Conservation (phyloP, 2,797 vertebrate species). For the Sternarchorhynchus goeldii region DNA sequence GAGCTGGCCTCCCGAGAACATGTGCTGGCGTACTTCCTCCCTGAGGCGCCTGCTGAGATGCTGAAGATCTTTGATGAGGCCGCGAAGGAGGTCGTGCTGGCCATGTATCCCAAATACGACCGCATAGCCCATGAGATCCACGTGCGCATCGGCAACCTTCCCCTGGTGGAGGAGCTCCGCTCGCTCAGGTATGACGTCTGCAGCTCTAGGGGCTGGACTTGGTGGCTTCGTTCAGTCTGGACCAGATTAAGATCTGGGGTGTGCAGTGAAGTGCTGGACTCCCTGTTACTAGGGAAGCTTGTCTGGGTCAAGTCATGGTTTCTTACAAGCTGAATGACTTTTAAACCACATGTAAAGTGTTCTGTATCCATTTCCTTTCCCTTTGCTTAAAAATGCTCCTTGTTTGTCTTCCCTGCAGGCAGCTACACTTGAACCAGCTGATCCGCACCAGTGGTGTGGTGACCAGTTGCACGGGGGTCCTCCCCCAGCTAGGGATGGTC, state of each 20-base stretch:
- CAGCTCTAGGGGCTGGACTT: not conserved
- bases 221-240: not conserved
- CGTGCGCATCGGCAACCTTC: slow-evolving; percentile 93
- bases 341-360: no score
- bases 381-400: not conserved
- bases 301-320: no score
- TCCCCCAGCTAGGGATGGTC: slow-evolving; percentile 96
- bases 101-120: slow-evolving; percentile 98
- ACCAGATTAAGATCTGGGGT: not conserved
- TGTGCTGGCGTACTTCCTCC: slow-evolving; percentile 94
- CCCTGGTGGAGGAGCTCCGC: slow-evolving; percentile 93
- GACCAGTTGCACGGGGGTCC: slow-evolving; percentile 91
- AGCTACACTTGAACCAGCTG: slow-evolving; percentile 96
- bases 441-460: slow-evolving; percentile 97
- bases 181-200: slow-evolving; percentile 84
- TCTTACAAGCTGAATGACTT: no score
- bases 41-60: slow-evolving; percentile 95
- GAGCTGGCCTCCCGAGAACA: slow-evolving; percentile 94
- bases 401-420: slow-evolving; percentile 69
- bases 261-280: no score
- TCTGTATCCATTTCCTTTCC: not conserved
- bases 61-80: slow-evolving; percentile 97
- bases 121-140: slow-evolving; percentile 94
- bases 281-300: no score
- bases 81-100: slow-evolving; percentile 92